Conservation (phyloP, 2,888 invertebrate genomes). For the Drosophila imparisetae region DNA sequence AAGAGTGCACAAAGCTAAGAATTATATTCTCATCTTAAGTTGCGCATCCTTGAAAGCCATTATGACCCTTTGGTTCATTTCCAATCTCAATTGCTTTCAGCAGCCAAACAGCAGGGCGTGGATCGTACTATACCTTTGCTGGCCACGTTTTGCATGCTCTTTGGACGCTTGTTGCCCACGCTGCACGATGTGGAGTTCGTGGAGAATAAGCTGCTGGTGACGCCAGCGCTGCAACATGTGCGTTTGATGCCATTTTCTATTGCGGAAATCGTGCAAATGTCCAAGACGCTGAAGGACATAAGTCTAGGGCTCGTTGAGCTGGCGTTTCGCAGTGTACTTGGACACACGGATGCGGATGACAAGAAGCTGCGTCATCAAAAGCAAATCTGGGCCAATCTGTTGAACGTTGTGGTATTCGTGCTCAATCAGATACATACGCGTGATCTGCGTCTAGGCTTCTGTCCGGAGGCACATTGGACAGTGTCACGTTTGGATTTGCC, state of each 20-base stretch:
- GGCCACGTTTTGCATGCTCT: slow-evolving; percentile 93
- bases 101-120: slow-evolving; percentile 86
- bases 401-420: slow-evolving; percentile 89
- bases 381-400: slow-evolving; percentile 91
- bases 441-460: slow-evolving; percentile 92
- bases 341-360: slow-evolving; percentile 82
- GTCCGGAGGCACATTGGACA: slow-evolving; percentile 90
- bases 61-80: no score
- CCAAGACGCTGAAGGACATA: slow-evolving; percentile 90
- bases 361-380: slow-evolving; percentile 85
- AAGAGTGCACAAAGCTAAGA: not conserved
- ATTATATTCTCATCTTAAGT: not conserved
- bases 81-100: slow-evolving; percentile 1
- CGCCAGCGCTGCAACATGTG: slow-evolving; percentile 64
- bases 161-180: slow-evolving; percentile 92
- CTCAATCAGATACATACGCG: slow-evolving; percentile 93
- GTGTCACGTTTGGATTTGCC: slow-evolving; percentile 85
- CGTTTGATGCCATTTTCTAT: slow-evolving; percentile 88
- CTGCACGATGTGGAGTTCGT: slow-evolving; percentile 95
- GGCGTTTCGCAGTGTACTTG: slow-evolving; percentile 87
- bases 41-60: not conserved
- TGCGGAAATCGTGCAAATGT: slow-evolving; percentile 89
- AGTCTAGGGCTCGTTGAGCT: slow-evolving; percentile 94
- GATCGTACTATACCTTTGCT: slow-evolving; percentile 90
- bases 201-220: slow-evolving; percentile 83